These are phyloP conservation scores for Drosophila nr. fundita DNA, from an alignment of 2,888 invertebrate species.

Conservation along the genomic window DNA sequence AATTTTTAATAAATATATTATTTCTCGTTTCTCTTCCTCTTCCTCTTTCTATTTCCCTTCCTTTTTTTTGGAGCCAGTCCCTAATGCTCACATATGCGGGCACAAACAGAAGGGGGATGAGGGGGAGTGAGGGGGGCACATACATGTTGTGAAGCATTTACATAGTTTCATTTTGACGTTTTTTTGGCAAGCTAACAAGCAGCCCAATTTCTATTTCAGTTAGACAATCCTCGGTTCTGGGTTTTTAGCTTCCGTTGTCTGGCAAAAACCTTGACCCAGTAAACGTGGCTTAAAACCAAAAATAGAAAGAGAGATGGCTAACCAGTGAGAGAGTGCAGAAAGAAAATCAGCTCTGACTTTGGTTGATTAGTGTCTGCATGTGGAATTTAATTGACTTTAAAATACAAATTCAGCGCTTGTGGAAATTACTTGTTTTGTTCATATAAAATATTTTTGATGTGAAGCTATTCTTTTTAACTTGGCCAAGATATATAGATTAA, in stretches of 20 bases:
- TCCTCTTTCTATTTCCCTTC: neutral
- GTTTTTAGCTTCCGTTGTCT: slow-evolving; percentile 10
- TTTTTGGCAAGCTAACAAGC: slow-evolving; percentile 45
- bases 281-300: slow-evolving; percentile 20
- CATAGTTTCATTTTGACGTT: slow-evolving; percentile 49
- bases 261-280: slow-evolving; percentile 59
- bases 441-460: neutral
- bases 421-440: neutral
- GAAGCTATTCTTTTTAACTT: neutral
- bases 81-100: slow-evolving; percentile 35
- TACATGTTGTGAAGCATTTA: slow-evolving; percentile 42
- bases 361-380: slow-evolving; percentile 60
- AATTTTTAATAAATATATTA: slow-evolving; percentile 78
- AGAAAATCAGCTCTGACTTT: slow-evolving; percentile 22
- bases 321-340: neutral
- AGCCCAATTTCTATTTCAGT: slow-evolving; percentile 13
- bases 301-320: neutral
- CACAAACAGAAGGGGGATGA: neutral
- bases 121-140: neutral
- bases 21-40: slow-evolving; percentile 19
- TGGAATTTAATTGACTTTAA: slow-evolving; percentile 55
- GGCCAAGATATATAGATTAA: neutral
- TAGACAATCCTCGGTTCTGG: slow-evolving; percentile 35
- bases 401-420: slow-evolving; percentile 24
- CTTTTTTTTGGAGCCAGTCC: slow-evolving; percentile 22